These are phyloP conservation scores for Sciurus niger DNA, from an alignment of 2,113 vertebrate species.

Conservation along the genomic window DNA sequence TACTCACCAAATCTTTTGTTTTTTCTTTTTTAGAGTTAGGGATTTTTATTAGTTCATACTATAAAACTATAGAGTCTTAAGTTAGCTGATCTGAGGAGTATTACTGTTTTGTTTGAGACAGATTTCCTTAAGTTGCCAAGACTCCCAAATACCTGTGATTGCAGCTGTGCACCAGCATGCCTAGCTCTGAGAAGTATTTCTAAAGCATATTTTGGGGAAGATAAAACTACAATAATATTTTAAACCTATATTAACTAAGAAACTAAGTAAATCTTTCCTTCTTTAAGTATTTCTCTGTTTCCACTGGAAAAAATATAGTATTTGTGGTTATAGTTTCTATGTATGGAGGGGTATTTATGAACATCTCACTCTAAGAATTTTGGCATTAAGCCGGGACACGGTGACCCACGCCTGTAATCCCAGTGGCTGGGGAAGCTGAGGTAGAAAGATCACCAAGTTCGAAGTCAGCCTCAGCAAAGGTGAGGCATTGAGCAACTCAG, in stretches of 20 bases:
- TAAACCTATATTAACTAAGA: not conserved
- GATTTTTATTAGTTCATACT: not conserved
- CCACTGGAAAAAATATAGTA: not conserved
- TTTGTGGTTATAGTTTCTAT: not conserved
- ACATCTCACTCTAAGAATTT: not conserved
- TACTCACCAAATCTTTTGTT: not conserved
- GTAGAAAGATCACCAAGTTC: too few relatives aligned
- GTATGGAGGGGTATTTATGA: not conserved
- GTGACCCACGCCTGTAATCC: too few relatives aligned
- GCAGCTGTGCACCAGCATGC: not conserved
- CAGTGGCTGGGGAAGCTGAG: too few relatives aligned
- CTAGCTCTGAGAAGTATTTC: not conserved
- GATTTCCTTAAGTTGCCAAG: not conserved
- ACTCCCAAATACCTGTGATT: not conserved
- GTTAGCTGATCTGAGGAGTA: not conserved
- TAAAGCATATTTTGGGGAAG: not conserved
- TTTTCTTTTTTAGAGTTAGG: slow-evolving; percentile 23
- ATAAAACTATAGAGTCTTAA: not conserved
- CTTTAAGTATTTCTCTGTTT: not conserved
- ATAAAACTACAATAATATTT: not conserved
- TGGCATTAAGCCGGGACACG: not conserved
- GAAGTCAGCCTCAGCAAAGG: too few relatives aligned
- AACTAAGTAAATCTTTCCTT: not conserved
- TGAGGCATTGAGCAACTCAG: too few relatives aligned
- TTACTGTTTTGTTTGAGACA: not conserved